A percentile compares a stretch with the other conserved stretches of the same genome.
Conservation (phyloP, 2,888 invertebrate genomes). For the Ennomos erosarius region DNA sequence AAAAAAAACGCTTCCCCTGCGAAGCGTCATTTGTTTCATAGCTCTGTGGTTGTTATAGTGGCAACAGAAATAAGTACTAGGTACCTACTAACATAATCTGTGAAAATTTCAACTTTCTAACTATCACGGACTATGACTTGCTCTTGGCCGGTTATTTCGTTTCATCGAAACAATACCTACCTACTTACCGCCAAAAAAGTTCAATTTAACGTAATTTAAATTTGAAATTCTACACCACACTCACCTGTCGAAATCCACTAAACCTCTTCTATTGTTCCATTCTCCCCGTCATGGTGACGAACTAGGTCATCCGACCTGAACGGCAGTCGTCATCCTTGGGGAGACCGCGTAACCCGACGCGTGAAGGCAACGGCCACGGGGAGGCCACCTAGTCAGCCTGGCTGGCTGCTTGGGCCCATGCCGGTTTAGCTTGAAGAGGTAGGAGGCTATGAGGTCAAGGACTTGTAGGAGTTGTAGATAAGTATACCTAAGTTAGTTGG, state of each 20-base stretch:
- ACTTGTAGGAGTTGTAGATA: too few species aligned
- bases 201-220: not conserved
- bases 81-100: too few species aligned
- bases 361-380: conserved; percentile 57
- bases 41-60: too few species aligned
- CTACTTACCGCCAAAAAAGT: too few species aligned
- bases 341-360: conserved; percentile 57
- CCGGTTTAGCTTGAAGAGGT: conserved; percentile 21
- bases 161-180: conserved; percentile 5
- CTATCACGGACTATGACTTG: too few species aligned
- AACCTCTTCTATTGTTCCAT: conserved; percentile 11
- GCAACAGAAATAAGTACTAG: too few species aligned
- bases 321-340: conserved; percentile 50
- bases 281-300: conserved; percentile 26
- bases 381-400: conserved; percentile 38
- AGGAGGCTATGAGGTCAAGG: conserved; percentile 17
- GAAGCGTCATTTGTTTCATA: too few species aligned
- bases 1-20: too few species aligned
- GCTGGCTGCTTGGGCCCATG: conserved; percentile 27
- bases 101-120: too few species aligned
- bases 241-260: conserved; percentile 43
- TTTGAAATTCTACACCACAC: conserved; percentile 44
- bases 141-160: too few species aligned
- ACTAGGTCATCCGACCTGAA: conserved; percentile 44
- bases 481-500: too few species aligned